Percentiles rank a stretch among this genome's conserved stretches.
These are phyloP conservation scores for Agriopis aurantiaria DNA, from an alignment of 2,888 invertebrate species.

Conservation along the genomic window DNA sequence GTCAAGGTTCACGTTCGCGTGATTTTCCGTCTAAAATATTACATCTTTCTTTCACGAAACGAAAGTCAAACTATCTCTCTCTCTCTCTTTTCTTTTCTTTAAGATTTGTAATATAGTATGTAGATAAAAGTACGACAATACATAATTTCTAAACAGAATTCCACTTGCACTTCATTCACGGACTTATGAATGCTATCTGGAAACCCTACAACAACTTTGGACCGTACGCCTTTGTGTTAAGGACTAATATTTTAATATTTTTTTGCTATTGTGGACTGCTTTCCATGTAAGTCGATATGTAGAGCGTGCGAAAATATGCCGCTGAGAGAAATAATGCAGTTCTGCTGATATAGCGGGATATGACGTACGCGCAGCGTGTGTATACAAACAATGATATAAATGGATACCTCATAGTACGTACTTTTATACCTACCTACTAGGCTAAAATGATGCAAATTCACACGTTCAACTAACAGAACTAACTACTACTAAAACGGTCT, in stretches of 20 bases:
- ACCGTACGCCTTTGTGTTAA: constrained; percentile 34
- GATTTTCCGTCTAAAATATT: too few relatives aligned
- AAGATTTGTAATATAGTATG: too few relatives aligned
- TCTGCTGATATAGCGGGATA: constrained; percentile 45
- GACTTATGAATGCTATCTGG: constrained; percentile 6
- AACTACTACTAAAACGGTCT: too few relatives aligned
- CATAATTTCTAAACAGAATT: constrained; percentile 5
- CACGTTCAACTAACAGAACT: too few relatives aligned
- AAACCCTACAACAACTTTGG: constrained; percentile 1
- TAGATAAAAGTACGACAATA: not conserved
- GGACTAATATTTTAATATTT: constrained; percentile 29
- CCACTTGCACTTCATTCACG: constrained; percentile 16
- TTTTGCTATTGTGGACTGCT: constrained; percentile 49
- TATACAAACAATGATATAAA: constrained; percentile 16
- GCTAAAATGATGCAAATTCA: not conserved
- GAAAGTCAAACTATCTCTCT: too few relatives aligned
- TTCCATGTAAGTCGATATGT: constrained; percentile 63
- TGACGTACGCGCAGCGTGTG: constrained; percentile 28
- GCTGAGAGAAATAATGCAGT: constrained; percentile 53
- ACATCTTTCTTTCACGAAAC: too few relatives aligned
- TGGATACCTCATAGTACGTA: not conserved
- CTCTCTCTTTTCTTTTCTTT: too few relatives aligned
- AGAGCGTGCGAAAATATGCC: constrained; percentile 69
- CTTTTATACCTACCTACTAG: not conserved
- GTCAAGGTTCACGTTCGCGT: too few relatives aligned